Evolutionary conservation across 1,140 invertebrate species (phyloP), one percentile per base, ranked within the genome.

Genomic region (Apocrypta bakeri): DNA sequence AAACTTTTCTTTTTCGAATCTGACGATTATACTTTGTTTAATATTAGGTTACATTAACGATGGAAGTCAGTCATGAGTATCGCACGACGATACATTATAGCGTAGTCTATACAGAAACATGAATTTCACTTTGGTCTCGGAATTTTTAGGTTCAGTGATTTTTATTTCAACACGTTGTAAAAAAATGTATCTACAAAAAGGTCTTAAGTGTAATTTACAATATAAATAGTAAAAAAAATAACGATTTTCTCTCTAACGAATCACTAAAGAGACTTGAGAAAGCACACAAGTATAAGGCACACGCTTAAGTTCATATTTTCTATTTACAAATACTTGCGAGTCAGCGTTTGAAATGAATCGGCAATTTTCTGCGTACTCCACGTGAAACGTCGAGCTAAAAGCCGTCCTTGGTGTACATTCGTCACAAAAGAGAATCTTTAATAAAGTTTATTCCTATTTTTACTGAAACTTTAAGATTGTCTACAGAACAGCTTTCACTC

Each of bases 291-390:
- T 66, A 25, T 27, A 66, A 66, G 24, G 63, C 63, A 66, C 21
- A 25, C 31, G 33, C 37, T 21, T 37, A 77, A 77, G 63, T 69
- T 3, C 21, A 48, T 56, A 48, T n/a, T 17, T 69, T 69, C 37
- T 79, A 69, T 69, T 79, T 79, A 69, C 64, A 77, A 25, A 77
- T 33, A 69, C 37, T 69, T 56, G n/a, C 69, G 33, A n/a, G 33
- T 37, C 64, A 68, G 29, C 25, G 64, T 29, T 31, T 27, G 64
- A 68, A 68, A 68, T 14, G 29, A 29, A 68, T 68, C 29, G 14
- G 29, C 29, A 37, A 71, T 71, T 71, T 71, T 33, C 68, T 69
- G 33, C 17, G 31, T 25, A 71, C 9, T 29, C 11, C 27, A 31
- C 14, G 9, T 29, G 14, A 27, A 29, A 66, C 27, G 8, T 66